A percentile compares a stretch with the other conserved stretches of the same genome.
These are phyloP conservation scores for Sus scrofa DNA, from an alignment of 2,113 vertebrate species.

Conservation along the genomic window T2T-Sscrofa CM000818.6:7101501-7102000, in stretches of 20 bases:
- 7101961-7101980: not conserved
- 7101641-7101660: conserved; percentile 17
- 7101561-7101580: conserved; percentile 49
- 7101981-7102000: not conserved
- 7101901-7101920: not conserved
- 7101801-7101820: not conserved
- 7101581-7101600: not conserved
- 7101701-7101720: not conserved
- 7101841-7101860: not conserved
- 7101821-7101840: not conserved
- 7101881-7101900: not conserved
- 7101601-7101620: not conserved
- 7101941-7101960: not conserved
- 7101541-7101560: conserved; percentile 46
- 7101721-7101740: not conserved
- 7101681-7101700: not conserved
- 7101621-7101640: not conserved
- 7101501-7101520: not conserved
- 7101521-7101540: not conserved
- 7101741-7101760: not conserved
- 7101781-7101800: not conserved
- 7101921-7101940: not conserved
- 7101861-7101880: not conserved
- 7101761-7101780: not conserved
- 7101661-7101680: conserved; percentile 31